Evolutionary conservation across 2,797 vertebrate genomes (phyloP).

Genomic region (Malacoraja senta): DNA sequence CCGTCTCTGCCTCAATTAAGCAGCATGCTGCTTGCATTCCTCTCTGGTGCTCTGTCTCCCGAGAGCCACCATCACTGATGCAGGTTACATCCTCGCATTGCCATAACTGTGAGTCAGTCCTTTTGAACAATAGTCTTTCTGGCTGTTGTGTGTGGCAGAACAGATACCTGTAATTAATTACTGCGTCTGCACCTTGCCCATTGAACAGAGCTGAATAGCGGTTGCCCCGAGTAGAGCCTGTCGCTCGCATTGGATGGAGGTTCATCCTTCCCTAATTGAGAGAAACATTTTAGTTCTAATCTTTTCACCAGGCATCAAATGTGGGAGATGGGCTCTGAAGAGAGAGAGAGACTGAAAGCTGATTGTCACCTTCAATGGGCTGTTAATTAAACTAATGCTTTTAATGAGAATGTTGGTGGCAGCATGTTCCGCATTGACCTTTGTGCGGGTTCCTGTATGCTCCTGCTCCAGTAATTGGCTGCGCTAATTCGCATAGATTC

Average conservation of each 20-base stretch:
- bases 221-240: slow-evolving; percentile 56
- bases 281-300: slow-evolving; percentile 64
- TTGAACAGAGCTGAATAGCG: not conserved
- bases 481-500: slow-evolving; percentile 69
- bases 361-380: slow-evolving; percentile 70
- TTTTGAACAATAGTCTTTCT: slow-evolving; percentile 56
- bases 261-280: slow-evolving; percentile 71
- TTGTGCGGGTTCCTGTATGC: slow-evolving; percentile 67
- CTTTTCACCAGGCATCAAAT: slow-evolving; percentile 58
- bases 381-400: slow-evolving; percentile 74
- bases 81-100: slow-evolving; percentile 54
- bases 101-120: slow-evolving; percentile 53
- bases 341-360: slow-evolving; percentile 54
- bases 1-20: slow-evolving; percentile 50
- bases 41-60: slow-evolving; percentile 69
- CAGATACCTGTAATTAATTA: slow-evolving; percentile 83
- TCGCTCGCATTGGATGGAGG: slow-evolving; percentile 55
- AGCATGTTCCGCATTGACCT: slow-evolving; percentile 65
- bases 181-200: slow-evolving; percentile 51
- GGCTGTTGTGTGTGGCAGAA: slow-evolving; percentile 51
- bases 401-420: slow-evolving; percentile 71
- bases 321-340: slow-evolving; percentile 53
- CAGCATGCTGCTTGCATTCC: slow-evolving; percentile 70
- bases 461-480: slow-evolving; percentile 72
- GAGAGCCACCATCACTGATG: slow-evolving; percentile 62